Evolutionary conservation across 2,797 vertebrate species (phyloP).

Genomic region (Sparus aurata): DNA sequence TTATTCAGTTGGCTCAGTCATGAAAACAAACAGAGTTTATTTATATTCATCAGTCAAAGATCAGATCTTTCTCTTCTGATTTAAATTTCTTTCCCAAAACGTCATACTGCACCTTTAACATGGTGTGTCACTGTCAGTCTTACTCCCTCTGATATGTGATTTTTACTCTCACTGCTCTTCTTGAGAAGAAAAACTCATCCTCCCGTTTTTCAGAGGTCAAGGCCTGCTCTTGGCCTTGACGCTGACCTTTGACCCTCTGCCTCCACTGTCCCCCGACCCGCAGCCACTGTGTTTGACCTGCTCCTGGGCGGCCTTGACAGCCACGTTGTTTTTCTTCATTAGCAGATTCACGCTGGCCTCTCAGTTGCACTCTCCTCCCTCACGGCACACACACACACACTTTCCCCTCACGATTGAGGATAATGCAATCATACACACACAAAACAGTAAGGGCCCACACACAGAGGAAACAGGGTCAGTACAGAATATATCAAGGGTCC

Average conservation of each 20-base stretch:
- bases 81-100: too few relatives aligned
- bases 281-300: constrained; percentile 58
- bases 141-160: not conserved
- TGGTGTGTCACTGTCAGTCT: not conserved
- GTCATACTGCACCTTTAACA: not conserved
- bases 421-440: constrained; percentile 53
- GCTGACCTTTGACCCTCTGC: constrained; percentile 54
- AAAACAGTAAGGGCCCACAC: constrained; percentile 82
- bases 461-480: constrained; percentile 73
- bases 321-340: constrained; percentile 85
- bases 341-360: constrained; percentile 71
- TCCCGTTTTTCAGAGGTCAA: constrained; percentile 39
- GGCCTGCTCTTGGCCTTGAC: constrained; percentile 61
- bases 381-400: constrained; percentile 39
- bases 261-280: constrained; percentile 43
- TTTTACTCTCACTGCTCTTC: constrained; percentile 8
- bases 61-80: too few relatives aligned
- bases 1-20: too few relatives aligned
- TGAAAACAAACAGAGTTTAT: too few relatives aligned
- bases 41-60: too few relatives aligned
- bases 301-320: constrained; percentile 78
- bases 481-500: constrained; percentile 48
- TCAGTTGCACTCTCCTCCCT: constrained; percentile 43
- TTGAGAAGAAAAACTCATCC: constrained; percentile 9
- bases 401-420: constrained; percentile 44